A percentile compares a stretch with the other conserved stretches of the same genome.
These are phyloP conservation scores for Leuctra nigra DNA, from an alignment of 2,888 invertebrate species.

Conservation along the genomic window DNA sequence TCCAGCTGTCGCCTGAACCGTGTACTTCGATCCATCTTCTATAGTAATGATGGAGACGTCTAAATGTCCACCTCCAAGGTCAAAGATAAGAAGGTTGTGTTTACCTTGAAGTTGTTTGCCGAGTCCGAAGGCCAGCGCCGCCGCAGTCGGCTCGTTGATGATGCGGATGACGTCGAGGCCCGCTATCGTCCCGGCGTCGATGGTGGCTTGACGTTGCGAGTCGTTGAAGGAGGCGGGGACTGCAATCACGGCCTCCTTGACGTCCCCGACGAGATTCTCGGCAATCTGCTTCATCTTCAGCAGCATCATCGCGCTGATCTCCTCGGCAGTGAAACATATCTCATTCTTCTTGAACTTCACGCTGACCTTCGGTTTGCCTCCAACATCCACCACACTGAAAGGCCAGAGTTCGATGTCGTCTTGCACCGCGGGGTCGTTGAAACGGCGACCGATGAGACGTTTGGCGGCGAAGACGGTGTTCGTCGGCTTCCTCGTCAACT, in stretches of 20 bases:
- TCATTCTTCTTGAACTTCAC: constrained; percentile 82
- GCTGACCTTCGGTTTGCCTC: constrained; percentile 73
- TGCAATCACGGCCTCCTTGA: constrained; percentile 72
- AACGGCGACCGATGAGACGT: constrained; percentile 87
- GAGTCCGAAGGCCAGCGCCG: constrained; percentile 77
- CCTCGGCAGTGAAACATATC: constrained; percentile 86
- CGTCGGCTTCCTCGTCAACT: too few relatives aligned
- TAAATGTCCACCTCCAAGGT: constrained; percentile 85
- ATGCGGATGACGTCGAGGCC: constrained; percentile 83
- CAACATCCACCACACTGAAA: constrained; percentile 75
- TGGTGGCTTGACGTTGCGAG: constrained; percentile 86
- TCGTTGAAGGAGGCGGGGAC: constrained; percentile 90
- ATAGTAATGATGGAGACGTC: constrained; percentile 93
- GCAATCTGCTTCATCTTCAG: constrained; percentile 92
- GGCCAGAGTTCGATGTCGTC: constrained; percentile 93
- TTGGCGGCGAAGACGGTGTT: constrained; percentile 48
- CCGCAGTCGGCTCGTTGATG: constrained; percentile 86
- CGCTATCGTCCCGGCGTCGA: constrained; percentile 81
- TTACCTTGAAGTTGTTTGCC: constrained; percentile 62
- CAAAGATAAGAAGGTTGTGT: constrained; percentile 75
- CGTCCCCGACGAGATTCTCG: constrained; percentile 73
- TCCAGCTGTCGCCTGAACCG: constrained; percentile 90
- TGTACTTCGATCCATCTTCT: constrained; percentile 81
- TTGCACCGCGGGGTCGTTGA: constrained; percentile 80
- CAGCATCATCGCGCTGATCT: constrained; percentile 88